Evolutionary conservation across 2,888 invertebrate species (phyloP).

Genomic region (Euphydryas editha): DNA sequence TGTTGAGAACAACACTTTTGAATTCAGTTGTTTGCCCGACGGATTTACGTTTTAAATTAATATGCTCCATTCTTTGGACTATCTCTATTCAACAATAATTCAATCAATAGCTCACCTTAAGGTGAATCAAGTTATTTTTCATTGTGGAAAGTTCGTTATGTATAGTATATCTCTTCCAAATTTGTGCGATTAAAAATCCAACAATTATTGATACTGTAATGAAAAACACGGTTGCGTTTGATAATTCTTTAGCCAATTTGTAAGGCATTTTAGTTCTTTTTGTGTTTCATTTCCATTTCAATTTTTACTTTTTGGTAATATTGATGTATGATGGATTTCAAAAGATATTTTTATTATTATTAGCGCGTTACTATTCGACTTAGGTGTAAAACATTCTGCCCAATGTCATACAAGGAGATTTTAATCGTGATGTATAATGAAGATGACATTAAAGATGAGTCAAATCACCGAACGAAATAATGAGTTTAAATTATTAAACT

Average conservation of each 20-base stretch:
- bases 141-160: slow-evolving; percentile 58
- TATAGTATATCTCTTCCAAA: slow-evolving; percentile 66
- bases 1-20: too few relatives aligned
- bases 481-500: too few relatives aligned
- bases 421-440: background rate
- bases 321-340: background rate
- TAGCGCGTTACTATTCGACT: background rate
- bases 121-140: slow-evolving; percentile 57
- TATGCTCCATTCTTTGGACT: too few relatives aligned
- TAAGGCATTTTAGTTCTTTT: slow-evolving; percentile 53
- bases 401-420: slow-evolving; percentile 1
- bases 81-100: too few relatives aligned
- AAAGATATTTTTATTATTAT: background rate
- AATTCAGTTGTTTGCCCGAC: too few relatives aligned
- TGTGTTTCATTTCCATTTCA: too few relatives aligned
- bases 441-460: background rate
- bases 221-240: slow-evolving; percentile 57
- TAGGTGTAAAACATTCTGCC: background rate
- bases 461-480: too few relatives aligned
- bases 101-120: slow-evolving; percentile 66
- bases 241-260: slow-evolving; percentile 49
- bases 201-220: slow-evolving; percentile 57
- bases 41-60: too few relatives aligned
- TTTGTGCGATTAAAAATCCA: slow-evolving; percentile 60
- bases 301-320: too few relatives aligned